Base-by-base conservation (phyloP, 1,140 invertebrate genomes). In the Drosophila guanche region DNA sequence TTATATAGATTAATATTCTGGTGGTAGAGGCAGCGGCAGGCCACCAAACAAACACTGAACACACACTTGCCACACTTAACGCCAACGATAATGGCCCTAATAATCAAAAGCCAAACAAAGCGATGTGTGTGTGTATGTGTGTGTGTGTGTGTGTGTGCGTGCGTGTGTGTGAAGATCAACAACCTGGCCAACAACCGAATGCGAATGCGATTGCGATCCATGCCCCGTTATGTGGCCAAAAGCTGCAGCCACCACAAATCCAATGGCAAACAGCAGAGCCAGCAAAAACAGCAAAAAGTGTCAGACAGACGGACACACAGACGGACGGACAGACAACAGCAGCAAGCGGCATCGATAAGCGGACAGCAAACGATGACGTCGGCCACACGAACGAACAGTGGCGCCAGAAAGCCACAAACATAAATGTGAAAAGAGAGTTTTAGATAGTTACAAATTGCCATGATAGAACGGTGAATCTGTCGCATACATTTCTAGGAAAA, bases 101-200 rank as follows among this genome's bases (percentile, higher is more conserved):
- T 53, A 70, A 62, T 51, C 33, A 70, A 56, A 59, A 68, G 54
- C 71, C 53, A 59, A 71, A 56, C 54, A 53, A 51, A 40, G 43
- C 54, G 29, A n/a, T 27, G 25, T 27, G 25, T 37, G 46, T 40
- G 61, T 56, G 60, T 71, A 43, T 48, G 67, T 56, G 40, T n/a
- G n/a, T 27, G 25, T 27, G 25, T 37, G 46, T 40, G 61, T 56
- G 60, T 71, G 50, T 48, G 67, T 56, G 40, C 50, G 58, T 51
- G 57, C 51, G 46, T 59, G 66, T 66, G 54, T 81, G 69, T 76
- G 83, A 83, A 89, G 83, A 88, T 88, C 83, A 88, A 88, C 84
- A 89, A 88, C 83, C 83, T 89, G 72, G 79, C 76, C 70, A 81
- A 67, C 65, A 68, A 29, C 46, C 65, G 66, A 69, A 48, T 83